Evolutionary conservation across 2,888 invertebrate genomes (phyloP), one percentile per base, ranked within the genome.

Genomic region (Nycteola revayana): DNA sequence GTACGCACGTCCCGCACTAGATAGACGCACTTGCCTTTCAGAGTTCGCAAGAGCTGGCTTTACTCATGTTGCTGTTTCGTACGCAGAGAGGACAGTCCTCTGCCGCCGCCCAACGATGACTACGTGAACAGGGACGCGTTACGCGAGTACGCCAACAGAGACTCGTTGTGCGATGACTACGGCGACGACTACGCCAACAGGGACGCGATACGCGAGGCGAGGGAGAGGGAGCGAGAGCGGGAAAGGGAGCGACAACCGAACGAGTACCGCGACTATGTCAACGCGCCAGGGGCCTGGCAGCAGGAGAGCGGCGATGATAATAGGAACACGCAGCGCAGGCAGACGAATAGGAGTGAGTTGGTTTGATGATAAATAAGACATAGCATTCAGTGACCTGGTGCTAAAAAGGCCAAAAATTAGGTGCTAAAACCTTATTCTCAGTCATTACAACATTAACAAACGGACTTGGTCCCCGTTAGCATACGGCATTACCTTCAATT

Each of bases 81-180:
- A 77, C 80, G 78, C 86, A 87, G 88, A 83, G 87, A 87, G 75
- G 82, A 81, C 68, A 86, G 86, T 61, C 85, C 88, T 51, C 73
- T 81, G 57, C 76, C 82, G 60, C 51, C 73, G 21, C 52, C 75
- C 32, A 73, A 79, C 75, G 88, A 87, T 60, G 86, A 87, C 72
- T 88, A 88, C 77, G 87, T 83, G 41, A 88, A 88, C 53, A 68
- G 86, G 8, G 88, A 87, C 48, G 87, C 75, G 33, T 45, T 85
- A 8, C 71, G 87, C 3, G 88, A 85, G 47, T 88, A 79, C 73
- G 88, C 86, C 25, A 87, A 87, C 46, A 59, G 87, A 10, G 87
- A 88, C 56, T 88, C 88, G 18, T 54, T 87, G 22, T 82, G 87
- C 41, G 88, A 88, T 58, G 86, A 86, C 73, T 84, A 85, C 58